Evolutionary conservation across 2,113 vertebrate genomes (phyloP), one percentile per base, ranked within the genome.

Genomic region (Fregata magnificens): DNA sequence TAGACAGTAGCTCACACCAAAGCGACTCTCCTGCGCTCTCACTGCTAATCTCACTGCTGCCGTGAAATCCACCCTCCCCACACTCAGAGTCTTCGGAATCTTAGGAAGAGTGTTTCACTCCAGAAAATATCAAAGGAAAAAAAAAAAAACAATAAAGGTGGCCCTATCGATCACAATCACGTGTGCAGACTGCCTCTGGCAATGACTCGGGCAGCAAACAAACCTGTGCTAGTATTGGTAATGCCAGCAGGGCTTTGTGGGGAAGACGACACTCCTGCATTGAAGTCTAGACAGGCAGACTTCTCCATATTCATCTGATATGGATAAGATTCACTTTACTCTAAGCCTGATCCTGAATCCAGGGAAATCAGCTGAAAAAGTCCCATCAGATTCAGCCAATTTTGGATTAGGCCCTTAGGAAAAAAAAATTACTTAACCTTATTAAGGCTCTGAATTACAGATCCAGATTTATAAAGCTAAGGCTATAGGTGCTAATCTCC

Each of bases 391-490:
- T 72, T 61, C 18, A 56, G 25, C 32, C 1, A 0, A 49, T n/a
- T 93, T 53, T 82, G 28, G 88, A 94, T 79, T 20, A 93, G 42
- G 21, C 6, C 9, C 13, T 61, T 36, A 67, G 58, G 0, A 34
- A 34, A n/a, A 56, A 83, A 22, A 38, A 34, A 49, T 11, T 11
- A 72, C 65, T 95, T 88, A 95, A 92, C 78, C 82, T 88, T 94
- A 87, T 93, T 95, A 91, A 91, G 36, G 85, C 66, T 96, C 91
- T 94, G 93, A 96, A 84, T 94, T 94, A 87, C 94, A 95, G 89
- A 96, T 87, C 89, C 81, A 96, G 87, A 96, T 94, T 93, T 85
- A 91, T 56, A 85, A 89, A 80, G 65, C 87, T 91, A 84, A 93
- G 56, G 81, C 73, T 95, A 52, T 7, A 87, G 86, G 81, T 14